Percentiles rank a stretch among this genome's conserved stretches.
phyloP scores from a whole-genome alignment of 2,888 invertebrate genomes.

The Spialia ferax region DNA sequence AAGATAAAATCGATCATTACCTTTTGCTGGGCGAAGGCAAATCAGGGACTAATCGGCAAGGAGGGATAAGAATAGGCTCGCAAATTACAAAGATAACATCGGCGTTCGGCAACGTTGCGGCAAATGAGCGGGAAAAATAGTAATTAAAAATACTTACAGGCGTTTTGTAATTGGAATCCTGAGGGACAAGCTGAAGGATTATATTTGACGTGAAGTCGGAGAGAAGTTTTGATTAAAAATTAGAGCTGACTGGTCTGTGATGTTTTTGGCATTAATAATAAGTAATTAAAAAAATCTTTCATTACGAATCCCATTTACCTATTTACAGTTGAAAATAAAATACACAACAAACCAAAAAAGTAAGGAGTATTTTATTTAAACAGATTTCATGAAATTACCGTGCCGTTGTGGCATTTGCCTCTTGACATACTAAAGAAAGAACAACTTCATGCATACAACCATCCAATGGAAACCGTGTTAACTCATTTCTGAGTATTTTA shows the following conservation, averaged over 20 bases:
- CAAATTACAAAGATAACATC: constrained; percentile 72
- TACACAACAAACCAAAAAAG: too few relatives aligned
- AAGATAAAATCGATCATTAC: constrained; percentile 57
- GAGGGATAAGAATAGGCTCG: constrained; percentile 61
- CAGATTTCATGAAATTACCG: too few relatives aligned
- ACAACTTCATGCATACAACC: too few relatives aligned
- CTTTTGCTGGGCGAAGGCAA: constrained; percentile 56
- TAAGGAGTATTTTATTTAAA: too few relatives aligned
- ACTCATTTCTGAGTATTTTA: too few relatives aligned
- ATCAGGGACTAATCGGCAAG: constrained; percentile 60
- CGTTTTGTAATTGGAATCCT: background rate
- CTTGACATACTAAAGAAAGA: too few relatives aligned
- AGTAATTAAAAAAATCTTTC: too few relatives aligned
- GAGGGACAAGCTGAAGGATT: background rate
- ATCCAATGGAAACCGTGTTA: too few relatives aligned
- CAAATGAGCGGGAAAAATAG: constrained; percentile 21
- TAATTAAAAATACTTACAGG: constrained; percentile 17
- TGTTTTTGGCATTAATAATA: background rate
- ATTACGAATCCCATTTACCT: too few relatives aligned
- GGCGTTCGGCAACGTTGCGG: constrained; percentile 40
- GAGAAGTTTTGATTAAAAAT: background rate
- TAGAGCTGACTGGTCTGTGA: background rate
- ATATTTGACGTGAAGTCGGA: background rate
- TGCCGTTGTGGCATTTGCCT: too few relatives aligned
- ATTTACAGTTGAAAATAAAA: too few relatives aligned